phyloP scores from a whole-genome alignment of 2,797 vertebrate species.

The Syngnathus acus region DNA sequence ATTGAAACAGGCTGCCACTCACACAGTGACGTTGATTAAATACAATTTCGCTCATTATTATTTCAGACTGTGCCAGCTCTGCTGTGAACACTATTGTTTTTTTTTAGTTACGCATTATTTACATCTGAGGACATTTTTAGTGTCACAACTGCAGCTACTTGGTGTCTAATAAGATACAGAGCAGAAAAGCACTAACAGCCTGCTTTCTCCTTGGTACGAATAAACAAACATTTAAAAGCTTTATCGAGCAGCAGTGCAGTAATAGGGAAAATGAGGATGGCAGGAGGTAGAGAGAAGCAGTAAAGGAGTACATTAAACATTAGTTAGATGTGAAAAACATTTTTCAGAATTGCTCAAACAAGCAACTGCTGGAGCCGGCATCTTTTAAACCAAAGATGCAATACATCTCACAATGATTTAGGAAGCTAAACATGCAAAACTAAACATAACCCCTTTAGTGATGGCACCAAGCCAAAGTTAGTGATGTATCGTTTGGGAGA shows the following conservation, averaged over 20 bases:
- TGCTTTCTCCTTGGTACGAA: not conserved
- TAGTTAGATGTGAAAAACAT: not conserved
- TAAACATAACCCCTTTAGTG: slow-evolving; percentile 7
- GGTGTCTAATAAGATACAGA: slow-evolving; percentile 26
- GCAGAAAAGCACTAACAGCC: slow-evolving; percentile 32
- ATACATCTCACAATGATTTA: not conserved
- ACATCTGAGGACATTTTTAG: slow-evolving; percentile 25
- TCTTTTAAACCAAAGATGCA: not conserved
- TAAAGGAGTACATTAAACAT: not conserved
- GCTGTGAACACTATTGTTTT: too few relatives aligned
- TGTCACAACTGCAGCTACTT: slow-evolving; percentile 16
- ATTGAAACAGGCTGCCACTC: too few relatives aligned
- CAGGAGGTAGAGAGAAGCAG: not conserved
- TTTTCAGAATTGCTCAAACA: not conserved
- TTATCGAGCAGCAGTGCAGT: slow-evolving; percentile 6
- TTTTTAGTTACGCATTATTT: slow-evolving; percentile 5
- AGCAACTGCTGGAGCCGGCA: not conserved
- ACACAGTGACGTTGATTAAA: too few relatives aligned
- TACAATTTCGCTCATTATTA: too few relatives aligned
- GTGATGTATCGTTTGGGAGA: slow-evolving; percentile 22
- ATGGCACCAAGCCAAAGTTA: slow-evolving; percentile 4
- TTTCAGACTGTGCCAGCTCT: too few relatives aligned
- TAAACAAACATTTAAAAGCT: slow-evolving; percentile 16
- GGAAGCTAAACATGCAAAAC: not conserved
- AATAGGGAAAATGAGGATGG: not conserved